Conservation (phyloP, 2,113 vertebrate genomes). For the Pao palembangensis region DNA sequence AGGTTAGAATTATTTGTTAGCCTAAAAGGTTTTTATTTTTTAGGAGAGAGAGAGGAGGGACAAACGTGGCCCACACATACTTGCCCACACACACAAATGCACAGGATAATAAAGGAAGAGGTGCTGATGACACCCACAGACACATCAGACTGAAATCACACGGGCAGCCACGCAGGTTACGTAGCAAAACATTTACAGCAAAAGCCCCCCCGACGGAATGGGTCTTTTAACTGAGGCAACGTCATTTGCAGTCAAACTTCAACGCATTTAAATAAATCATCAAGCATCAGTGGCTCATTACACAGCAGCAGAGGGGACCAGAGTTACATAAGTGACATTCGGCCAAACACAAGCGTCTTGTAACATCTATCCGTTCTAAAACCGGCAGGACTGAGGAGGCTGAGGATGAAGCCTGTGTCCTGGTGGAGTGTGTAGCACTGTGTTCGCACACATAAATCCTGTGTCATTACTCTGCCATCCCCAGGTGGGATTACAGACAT, state of each 20-base stretch:
- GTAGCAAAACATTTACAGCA: slow-evolving; percentile 24
- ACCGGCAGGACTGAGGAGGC: slow-evolving; percentile 21
- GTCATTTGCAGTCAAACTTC: slow-evolving; percentile 33
- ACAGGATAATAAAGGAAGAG: slow-evolving; percentile 30
- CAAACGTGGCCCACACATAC: slow-evolving; percentile 41
- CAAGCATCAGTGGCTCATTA: slow-evolving; percentile 28
- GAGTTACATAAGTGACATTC: slow-evolving; percentile 55
- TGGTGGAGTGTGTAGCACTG: neutral
- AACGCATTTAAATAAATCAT: slow-evolving; percentile 46
- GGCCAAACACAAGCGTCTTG: slow-evolving; percentile 35
- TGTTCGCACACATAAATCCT: no score
- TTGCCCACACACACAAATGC: slow-evolving; percentile 38
- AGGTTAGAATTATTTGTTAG: no score
- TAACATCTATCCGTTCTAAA: slow-evolving; percentile 32
- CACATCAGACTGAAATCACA: slow-evolving; percentile 21
- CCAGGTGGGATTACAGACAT: no score
- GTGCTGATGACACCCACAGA: slow-evolving; percentile 49
- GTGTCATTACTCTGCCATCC: no score
- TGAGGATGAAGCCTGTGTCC: slow-evolving; percentile 13
- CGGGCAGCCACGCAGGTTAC: slow-evolving; percentile 18
- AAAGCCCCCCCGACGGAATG: slow-evolving; percentile 32
- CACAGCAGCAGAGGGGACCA: slow-evolving; percentile 39
- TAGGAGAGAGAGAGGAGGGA: no score
- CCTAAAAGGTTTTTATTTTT: no score
- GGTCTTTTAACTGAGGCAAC: slow-evolving; percentile 20